Base-by-base conservation (phyloP, 2,888 invertebrate genomes). In the Macrophya alboannulata region DNA sequence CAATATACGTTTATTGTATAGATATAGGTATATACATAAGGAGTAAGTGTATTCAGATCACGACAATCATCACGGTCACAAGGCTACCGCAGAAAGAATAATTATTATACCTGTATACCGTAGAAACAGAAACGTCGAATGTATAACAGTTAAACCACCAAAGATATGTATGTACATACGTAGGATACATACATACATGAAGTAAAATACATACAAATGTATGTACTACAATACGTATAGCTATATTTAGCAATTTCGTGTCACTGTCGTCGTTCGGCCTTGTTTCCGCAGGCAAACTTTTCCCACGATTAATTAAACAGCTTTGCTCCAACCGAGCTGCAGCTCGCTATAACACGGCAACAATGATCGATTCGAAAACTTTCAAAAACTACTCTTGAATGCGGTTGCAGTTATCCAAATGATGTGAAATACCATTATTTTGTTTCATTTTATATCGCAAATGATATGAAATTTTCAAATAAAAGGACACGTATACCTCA, bases 1-100 rank as follows among this genome's bases (percentile, higher is more conserved):
- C 31, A 31, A 31, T 31, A 31, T 31, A 31, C 31, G 31, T 3
- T 3, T 31, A 31, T 31, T 31, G 31, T 31, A 31, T 3, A 31
- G 31, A 31, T 31, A 31, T 31, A 31, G 1, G 3, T 31, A 31
- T 31, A 31, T 31, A 31, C 12, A 17, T 17, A 17, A 62, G 21
- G 12, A 12, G 25, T 62, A 25, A 25, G 25, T 25, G 1, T 62
- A 62, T 68, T 68, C 68, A 37, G 37, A 68, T 68, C 68, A 68
- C 68, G 68, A 68, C 37, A 68, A 68, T 68, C 37, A 37, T 37
- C 68, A 68, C 68, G 68, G 68, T 68, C 68, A 25, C 62, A 62
- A 31, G 31, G 62, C 62, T 25, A 62, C 62, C 62, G 62, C 62
- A 25, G 62, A 25, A 62, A 62, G 62, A 25, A 62, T 62, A 25